A percentile compares a stretch with the other conserved stretches of the same genome.
Evolutionary conservation across 2,888 invertebrate genomes (phyloP).

Genomic region (Lottia gigantea): DNA sequence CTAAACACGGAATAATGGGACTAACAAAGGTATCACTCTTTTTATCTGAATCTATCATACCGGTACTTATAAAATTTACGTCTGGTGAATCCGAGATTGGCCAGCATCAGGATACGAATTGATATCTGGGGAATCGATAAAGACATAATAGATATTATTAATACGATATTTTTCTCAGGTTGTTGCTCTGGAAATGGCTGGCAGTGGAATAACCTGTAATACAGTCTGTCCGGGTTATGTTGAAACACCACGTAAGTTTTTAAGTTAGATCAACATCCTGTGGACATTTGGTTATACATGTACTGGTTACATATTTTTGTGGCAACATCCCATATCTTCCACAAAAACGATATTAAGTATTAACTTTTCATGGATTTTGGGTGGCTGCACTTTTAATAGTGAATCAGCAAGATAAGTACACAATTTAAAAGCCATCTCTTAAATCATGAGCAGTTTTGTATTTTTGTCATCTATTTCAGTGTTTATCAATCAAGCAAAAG

Average conservation of each 20-base stretch:
- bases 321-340: too few species aligned
- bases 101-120: not conserved
- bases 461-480: constrained; percentile 22
- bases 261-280: not conserved
- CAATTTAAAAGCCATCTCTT: not conserved
- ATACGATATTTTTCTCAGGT: constrained; percentile 25
- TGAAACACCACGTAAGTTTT: constrained; percentile 51
- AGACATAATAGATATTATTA: too few species aligned
- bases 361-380: constrained; percentile 10
- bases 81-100: too few species aligned
- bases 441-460: not conserved
- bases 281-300: too few species aligned
- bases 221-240: constrained; percentile 61
- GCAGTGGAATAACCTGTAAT: constrained; percentile 56
- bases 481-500: constrained; percentile 36
- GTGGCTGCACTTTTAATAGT: too few species aligned
- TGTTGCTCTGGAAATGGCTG: constrained; percentile 57
- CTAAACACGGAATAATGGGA: constrained; percentile 63
- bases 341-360: too few species aligned
- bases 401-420: not conserved
- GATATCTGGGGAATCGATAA: not conserved
- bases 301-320: too few species aligned
- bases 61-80: too few species aligned
- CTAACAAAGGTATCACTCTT: constrained; percentile 46
- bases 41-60: too few species aligned